Evolutionary conservation across 2,797 vertebrate genomes (phyloP).

Genomic region (Centroberyx gerrardi): DNA sequence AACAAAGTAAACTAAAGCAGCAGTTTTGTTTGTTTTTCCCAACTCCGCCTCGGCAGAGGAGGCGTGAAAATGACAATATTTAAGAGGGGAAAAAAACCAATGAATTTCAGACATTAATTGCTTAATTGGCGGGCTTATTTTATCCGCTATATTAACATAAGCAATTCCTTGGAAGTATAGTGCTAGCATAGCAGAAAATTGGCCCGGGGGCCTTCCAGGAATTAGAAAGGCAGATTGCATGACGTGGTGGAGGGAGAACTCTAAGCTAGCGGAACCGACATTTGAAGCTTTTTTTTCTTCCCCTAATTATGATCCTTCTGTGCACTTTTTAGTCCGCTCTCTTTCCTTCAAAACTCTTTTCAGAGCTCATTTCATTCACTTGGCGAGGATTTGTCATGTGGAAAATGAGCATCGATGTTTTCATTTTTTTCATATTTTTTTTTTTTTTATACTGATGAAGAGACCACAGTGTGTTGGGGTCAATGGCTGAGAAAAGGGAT

Average conservation of each 20-base stretch:
- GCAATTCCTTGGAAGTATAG: conserved; percentile 87
- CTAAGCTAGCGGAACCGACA: conserved; percentile 92
- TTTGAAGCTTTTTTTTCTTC: conserved; percentile 83
- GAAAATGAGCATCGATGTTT: conserved; percentile 68
- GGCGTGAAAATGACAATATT: conserved; percentile 82
- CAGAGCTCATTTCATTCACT: conserved; percentile 65
- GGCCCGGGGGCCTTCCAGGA: conserved; percentile 91
- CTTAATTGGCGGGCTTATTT: conserved; percentile 92
- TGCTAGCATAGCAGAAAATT: conserved; percentile 94
- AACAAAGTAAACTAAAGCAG: conserved; percentile 12
- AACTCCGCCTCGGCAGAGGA: conserved; percentile 54
- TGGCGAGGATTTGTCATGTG: conserved; percentile 65
- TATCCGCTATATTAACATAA: conserved; percentile 90
- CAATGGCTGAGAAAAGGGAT: too few species aligned
- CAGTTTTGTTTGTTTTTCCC: conserved; percentile 33
- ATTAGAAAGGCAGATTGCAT: conserved; percentile 89
- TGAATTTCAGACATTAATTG: conserved; percentile 92
- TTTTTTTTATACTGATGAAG: conserved; percentile 17
- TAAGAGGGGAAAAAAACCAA: conserved; percentile 75
- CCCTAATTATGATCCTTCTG: conserved; percentile 89
- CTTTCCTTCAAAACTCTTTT: conserved; percentile 61
- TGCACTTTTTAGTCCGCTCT: conserved; percentile 72
- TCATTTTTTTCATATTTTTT: conserved; percentile 35
- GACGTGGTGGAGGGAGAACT: conserved; percentile 86
- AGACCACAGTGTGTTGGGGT: not conserved